phyloP scores from a whole-genome alignment of 64 coral and sea anemone species.

The Montipora efflorescens region DNA sequence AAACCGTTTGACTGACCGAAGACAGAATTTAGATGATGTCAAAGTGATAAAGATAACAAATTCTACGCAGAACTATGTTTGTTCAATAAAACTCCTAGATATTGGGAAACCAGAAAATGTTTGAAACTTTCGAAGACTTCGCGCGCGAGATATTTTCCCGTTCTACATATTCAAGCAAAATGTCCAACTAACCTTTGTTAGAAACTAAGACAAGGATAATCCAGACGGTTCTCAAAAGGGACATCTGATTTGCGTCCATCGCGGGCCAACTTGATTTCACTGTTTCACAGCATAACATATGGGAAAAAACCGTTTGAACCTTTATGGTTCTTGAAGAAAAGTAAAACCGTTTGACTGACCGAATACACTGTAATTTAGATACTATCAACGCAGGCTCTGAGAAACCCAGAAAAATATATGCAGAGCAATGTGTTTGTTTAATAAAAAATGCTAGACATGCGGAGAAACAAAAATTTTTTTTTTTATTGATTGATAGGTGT shows the following conservation, averaged over 20 bases:
- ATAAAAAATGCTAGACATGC: neutral
- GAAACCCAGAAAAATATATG: neutral
- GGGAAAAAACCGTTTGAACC: too few relatives aligned
- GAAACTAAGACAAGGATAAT: constrained; percentile 4
- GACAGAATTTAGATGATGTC: neutral
- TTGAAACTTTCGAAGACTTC: too few relatives aligned
- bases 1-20: neutral
- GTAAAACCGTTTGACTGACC: neutral
- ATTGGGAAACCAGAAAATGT: too few relatives aligned
- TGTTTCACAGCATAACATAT: neutral
- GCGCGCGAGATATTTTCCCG: neutral
- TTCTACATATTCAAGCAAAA: neutral
- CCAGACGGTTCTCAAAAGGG: neutral
- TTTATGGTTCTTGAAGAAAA: neutral
- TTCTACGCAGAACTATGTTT: neutral
- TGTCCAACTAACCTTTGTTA: neutral
- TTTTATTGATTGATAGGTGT: neutral
- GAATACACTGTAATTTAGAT: neutral
- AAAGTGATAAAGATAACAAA: neutral
- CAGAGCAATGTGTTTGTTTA: neutral
- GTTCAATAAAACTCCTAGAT: neutral
- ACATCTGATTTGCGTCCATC: neutral
- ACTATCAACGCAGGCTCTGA: neutral
- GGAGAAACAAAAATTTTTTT: neutral
- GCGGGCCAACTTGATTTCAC: neutral